These are phyloP conservation scores for Eristalinus sepulchralis DNA, from an alignment of 2,888 invertebrate genomes.

Conservation along the genomic window DNA sequence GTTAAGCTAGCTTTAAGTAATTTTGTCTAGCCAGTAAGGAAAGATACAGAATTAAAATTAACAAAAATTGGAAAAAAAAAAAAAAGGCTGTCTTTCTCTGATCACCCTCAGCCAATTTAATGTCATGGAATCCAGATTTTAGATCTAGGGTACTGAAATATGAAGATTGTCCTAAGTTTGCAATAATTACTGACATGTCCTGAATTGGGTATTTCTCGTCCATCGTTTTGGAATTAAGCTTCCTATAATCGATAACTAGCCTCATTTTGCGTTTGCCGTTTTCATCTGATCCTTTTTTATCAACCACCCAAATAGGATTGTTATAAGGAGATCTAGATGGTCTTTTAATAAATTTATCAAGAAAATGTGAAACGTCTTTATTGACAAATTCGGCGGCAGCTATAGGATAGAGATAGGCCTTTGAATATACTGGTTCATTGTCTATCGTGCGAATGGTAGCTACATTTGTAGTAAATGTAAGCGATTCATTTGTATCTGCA, in stretches of 20 bases:
- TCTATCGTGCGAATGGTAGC: conserved; percentile 36
- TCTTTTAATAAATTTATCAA: conserved; percentile 19
- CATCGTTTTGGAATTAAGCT: conserved; percentile 28
- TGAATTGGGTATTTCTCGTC: conserved; percentile 27
- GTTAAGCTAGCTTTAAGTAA: no score
- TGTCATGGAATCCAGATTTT: conserved; percentile 15
- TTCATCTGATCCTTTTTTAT: conserved; percentile 26
- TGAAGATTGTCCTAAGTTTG: conserved; percentile 13
- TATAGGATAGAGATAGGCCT: conserved; percentile 32
- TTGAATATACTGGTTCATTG: conserved; percentile 43
- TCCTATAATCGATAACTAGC: conserved; percentile 34
- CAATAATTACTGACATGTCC: background rate
- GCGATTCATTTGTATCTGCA: conserved; percentile 20
- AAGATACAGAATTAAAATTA: conserved; percentile 16
- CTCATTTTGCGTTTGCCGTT: conserved; percentile 38
- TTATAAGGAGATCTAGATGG: conserved; percentile 31
- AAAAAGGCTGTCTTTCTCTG: conserved; percentile 21
- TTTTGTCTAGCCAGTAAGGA: no score
- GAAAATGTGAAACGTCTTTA: conserved; percentile 10
- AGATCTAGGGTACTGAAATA: background rate
- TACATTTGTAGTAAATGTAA: conserved; percentile 55
- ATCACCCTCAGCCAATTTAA: conserved; percentile 8
- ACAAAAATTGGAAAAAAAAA: conserved; percentile 1
- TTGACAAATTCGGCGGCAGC: conserved; percentile 31
- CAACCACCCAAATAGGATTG: conserved; percentile 29